Percentiles rank a stretch among this genome's conserved stretches.
Conservation (phyloP, 1,140 invertebrate species). For the Brachionus plicatilis region DNA sequence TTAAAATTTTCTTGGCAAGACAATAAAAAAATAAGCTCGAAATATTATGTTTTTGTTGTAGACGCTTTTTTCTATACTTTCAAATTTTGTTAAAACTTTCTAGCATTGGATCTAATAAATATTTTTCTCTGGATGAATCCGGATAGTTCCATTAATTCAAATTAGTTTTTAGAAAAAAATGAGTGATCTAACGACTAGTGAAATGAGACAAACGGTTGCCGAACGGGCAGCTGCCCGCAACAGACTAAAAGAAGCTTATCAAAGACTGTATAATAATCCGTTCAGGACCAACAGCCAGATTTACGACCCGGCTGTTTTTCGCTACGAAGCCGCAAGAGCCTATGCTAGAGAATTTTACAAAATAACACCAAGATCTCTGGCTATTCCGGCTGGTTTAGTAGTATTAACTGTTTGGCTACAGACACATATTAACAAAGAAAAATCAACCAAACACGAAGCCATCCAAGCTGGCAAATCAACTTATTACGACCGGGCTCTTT, state of each 20-base stretch:
- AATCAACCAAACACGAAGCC: neutral
- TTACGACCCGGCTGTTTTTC: conserved; percentile 28
- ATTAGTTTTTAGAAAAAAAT: neutral
- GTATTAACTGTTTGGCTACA: conserved; percentile 11
- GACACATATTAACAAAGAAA: neutral
- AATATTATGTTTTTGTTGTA: neutral
- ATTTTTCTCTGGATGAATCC: neutral
- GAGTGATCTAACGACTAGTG: conserved; percentile 14
- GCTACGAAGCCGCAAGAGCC: conserved; percentile 30
- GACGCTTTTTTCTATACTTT: conserved; percentile 12
- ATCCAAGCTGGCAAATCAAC: conserved; percentile 22
- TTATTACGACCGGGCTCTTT: conserved; percentile 27
- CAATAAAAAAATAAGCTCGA: neutral
- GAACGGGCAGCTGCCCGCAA: neutral
- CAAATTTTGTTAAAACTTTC: neutral
- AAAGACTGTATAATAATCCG: conserved; percentile 24
- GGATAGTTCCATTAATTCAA: neutral
- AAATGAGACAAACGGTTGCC: neutral
- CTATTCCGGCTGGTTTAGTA: neutral
- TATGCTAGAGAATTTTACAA: conserved; percentile 36
- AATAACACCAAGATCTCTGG: conserved; percentile 32
- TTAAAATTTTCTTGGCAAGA: conserved; percentile 4
- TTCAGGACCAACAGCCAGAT: conserved; percentile 29
- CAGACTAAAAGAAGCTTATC: conserved; percentile 20
- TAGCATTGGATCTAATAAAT: neutral